phyloP scores from a whole-genome alignment of 2,888 invertebrate species.

The Syrista parreyssii region DNA sequence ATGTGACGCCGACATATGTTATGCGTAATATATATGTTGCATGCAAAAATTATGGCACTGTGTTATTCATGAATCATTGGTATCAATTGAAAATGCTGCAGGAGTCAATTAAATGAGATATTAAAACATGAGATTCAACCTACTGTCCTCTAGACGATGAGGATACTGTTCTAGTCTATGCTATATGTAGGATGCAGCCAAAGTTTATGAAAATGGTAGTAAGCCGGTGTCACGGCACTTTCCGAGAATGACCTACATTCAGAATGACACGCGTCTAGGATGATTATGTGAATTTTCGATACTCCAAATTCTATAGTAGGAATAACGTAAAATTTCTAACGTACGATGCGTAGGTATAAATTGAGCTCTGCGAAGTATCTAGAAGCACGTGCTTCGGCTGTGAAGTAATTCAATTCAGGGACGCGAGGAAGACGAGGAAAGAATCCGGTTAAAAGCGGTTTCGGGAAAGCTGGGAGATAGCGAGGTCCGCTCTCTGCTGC shows the following conservation, averaged over 20 bases:
- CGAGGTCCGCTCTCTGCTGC: not conserved
- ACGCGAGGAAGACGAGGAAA: slow-evolving; percentile 13
- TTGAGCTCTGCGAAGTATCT: slow-evolving; percentile 12
- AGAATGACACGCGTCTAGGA: not conserved
- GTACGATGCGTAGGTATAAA: not conserved
- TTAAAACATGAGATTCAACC: not conserved
- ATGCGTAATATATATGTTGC: not conserved
- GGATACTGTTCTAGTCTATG: not conserved
- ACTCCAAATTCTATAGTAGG: not conserved
- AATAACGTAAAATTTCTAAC: not conserved
- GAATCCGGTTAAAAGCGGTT: slow-evolving; percentile 29
- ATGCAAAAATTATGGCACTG: not conserved
- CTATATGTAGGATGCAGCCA: not conserved
- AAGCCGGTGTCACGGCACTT: not conserved
- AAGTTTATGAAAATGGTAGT: not conserved
- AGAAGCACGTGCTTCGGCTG: slow-evolving; percentile 13
- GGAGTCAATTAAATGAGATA: not conserved
- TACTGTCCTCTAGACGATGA: not conserved
- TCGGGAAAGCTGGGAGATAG: slow-evolving; percentile 8
- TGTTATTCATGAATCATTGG: not conserved
- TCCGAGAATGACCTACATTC: not conserved
- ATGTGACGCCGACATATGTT: not conserved
- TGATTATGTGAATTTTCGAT: not conserved
- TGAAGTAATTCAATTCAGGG: not conserved
- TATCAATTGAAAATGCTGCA: not conserved